Evolutionary conservation across 2,113 vertebrate genomes (phyloP).

Genomic region (Menura novaehollandiae): DNA sequence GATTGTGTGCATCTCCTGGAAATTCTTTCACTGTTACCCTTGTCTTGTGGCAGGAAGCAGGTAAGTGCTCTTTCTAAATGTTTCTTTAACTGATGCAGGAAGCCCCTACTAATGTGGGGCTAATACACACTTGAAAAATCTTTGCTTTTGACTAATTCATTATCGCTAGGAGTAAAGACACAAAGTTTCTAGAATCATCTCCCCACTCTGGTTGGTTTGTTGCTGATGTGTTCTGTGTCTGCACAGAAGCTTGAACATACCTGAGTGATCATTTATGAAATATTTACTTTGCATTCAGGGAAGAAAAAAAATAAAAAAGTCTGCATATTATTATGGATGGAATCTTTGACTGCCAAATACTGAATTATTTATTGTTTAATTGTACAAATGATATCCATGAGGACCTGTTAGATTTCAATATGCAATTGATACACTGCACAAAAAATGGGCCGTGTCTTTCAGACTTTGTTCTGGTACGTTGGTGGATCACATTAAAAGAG

Average conservation of each 20-base stretch:
- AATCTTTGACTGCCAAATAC: background rate
- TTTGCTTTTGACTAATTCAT: background rate
- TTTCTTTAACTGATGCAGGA: background rate
- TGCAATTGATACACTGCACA: background rate
- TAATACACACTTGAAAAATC: background rate
- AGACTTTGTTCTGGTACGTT: background rate
- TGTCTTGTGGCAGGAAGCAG: background rate
- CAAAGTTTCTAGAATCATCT: background rate
- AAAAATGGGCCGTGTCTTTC: background rate
- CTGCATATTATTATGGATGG: slow-evolving; percentile 19
- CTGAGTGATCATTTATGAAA: slow-evolving; percentile 32
- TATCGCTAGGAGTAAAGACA: background rate
- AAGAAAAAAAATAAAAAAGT: background rate
- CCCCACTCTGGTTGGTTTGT: background rate
- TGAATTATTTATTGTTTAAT: slow-evolving; percentile 58
- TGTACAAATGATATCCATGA: slow-evolving; percentile 30
- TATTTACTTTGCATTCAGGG: background rate
- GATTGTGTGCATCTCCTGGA: background rate
- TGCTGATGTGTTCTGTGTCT: background rate
- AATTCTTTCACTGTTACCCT: background rate
- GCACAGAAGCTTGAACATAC: background rate
- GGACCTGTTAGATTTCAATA: background rate
- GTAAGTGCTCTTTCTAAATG: background rate
- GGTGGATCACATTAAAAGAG: background rate
- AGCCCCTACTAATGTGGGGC: background rate